These are phyloP conservation scores for Tromatobia lineatoria DNA, from an alignment of 2,888 invertebrate species.

Conservation along the genomic window DNA sequence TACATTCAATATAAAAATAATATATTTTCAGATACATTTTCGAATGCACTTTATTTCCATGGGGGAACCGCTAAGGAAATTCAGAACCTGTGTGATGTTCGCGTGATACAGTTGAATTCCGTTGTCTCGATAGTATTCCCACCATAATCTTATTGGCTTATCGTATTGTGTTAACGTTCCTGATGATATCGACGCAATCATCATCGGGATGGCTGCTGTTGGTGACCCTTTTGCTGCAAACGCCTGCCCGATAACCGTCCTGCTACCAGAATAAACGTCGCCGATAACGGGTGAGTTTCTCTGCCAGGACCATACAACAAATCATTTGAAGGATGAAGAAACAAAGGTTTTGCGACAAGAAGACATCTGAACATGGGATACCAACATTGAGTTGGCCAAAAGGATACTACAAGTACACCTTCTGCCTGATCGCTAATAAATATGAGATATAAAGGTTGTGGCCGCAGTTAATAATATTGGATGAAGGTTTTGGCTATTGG, in stretches of 20 bases:
- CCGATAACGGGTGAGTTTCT: conserved; percentile 17
- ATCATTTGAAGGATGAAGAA: conserved; percentile 12
- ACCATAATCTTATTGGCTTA: conserved; percentile 23
- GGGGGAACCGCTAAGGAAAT: neutral
- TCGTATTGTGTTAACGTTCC: conserved; percentile 22
- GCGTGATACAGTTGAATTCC: conserved; percentile 11
- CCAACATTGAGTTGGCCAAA: conserved; percentile 31
- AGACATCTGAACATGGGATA: neutral
- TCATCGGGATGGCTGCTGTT: conserved; percentile 8
- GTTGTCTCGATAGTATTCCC: conserved; percentile 1
- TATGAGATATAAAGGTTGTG: no score
- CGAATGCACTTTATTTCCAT: neutral
- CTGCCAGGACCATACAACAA: conserved; percentile 14
- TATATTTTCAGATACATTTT: no score
- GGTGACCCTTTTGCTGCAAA: neutral
- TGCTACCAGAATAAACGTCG: conserved; percentile 8
- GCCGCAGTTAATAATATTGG: no score
- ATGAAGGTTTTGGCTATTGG: no score
- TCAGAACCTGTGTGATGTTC: neutral
- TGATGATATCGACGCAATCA: conserved; percentile 21
- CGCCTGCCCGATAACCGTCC: conserved; percentile 20
- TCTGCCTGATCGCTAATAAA: no score
- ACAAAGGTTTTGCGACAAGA: conserved; percentile 9
- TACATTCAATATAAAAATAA: no score
- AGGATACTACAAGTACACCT: no score